Evolutionary conservation across 2,113 vertebrate species (phyloP).

Genomic region (Octodon degus): DNA sequence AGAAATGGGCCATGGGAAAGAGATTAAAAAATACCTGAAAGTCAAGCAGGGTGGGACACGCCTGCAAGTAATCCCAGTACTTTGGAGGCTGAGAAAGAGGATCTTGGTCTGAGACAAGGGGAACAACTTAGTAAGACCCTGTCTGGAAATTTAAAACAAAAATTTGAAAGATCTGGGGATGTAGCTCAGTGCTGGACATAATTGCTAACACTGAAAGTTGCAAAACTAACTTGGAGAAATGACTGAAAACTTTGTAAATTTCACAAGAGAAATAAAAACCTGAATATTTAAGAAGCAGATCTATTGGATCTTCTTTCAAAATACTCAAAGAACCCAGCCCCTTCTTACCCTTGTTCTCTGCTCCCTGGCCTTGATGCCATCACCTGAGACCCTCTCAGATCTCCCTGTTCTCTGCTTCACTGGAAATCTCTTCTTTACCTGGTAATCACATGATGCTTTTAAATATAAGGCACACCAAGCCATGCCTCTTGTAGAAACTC

Average conservation of each 20-base stretch:
- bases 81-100: no score
- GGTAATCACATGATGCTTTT: background rate
- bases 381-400: background rate
- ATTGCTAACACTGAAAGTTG: background rate
- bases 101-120: background rate
- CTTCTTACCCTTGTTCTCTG: background rate
- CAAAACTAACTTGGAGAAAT: background rate
- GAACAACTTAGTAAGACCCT: background rate
- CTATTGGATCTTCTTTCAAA: no score
- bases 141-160: background rate
- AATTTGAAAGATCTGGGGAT: background rate
- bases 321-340: background rate
- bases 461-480: background rate
- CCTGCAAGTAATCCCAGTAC: no score
- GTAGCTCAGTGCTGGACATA: background rate
- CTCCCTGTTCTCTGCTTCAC: background rate
- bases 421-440: background rate
- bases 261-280: background rate
- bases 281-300: background rate
- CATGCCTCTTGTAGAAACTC: background rate
- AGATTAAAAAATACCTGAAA: background rate
- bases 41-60: rapidly evolving
- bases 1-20: background rate
- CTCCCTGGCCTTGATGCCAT: background rate
- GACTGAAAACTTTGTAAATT: background rate